Conservation (phyloP, 2,113 vertebrate species). For the Numenius arquata region DNA sequence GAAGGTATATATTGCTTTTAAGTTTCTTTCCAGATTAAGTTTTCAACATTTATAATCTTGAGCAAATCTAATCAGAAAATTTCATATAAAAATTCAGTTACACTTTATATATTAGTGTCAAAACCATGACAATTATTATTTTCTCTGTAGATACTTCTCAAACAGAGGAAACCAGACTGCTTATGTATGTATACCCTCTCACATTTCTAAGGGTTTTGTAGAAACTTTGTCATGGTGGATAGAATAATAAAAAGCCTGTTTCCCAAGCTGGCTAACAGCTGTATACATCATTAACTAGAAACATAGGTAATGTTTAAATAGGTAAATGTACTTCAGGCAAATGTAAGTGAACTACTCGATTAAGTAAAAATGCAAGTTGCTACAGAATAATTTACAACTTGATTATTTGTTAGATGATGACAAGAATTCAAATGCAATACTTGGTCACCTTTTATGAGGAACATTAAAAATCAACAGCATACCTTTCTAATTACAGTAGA, state of each 20-base stretch:
- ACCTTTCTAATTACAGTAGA: not conserved
- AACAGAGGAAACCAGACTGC: not conserved
- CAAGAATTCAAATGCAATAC: not conserved
- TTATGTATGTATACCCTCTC: not conserved
- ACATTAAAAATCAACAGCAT: not conserved
- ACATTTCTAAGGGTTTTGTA: not conserved
- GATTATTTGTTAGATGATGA: not conserved
- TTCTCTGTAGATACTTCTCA: not conserved
- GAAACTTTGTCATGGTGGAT: not conserved
- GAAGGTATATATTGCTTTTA: not conserved
- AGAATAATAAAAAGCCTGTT: not conserved
- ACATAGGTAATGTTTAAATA: not conserved
- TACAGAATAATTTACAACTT: not conserved
- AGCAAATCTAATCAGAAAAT: not conserved
- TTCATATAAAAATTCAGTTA: not conserved
- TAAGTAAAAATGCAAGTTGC: not conserved
- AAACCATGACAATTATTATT: too few species aligned
- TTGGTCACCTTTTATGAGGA: not conserved
- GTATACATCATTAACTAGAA: not conserved
- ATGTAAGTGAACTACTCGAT: not conserved
- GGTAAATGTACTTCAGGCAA: not conserved
- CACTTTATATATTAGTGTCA: not conserved
- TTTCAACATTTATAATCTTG: not conserved
- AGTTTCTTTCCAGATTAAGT: not conserved
- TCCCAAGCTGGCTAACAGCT: not conserved